phyloP scores from a whole-genome alignment of 35 echinoderm and acorn worm species.

The Diadema setosum region DNA sequence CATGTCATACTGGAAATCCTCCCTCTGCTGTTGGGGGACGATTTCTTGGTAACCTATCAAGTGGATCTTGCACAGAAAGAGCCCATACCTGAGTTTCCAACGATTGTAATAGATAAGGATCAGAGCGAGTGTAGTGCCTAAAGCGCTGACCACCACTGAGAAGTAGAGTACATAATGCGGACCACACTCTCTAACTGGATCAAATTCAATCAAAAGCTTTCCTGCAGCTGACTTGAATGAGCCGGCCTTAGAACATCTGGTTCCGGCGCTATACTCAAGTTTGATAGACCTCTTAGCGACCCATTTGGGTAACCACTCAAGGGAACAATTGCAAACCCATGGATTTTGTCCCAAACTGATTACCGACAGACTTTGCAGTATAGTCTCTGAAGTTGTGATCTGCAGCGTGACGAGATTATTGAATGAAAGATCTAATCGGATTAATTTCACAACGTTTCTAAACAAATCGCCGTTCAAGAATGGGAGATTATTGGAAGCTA shows the following conservation, averaged over 20 bases:
- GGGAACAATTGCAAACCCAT: not conserved
- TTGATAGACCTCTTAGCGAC: not conserved
- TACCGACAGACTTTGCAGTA: not conserved
- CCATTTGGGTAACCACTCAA: not conserved
- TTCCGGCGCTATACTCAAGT: not conserved
- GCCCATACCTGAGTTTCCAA: not conserved
- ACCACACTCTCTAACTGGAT: not conserved
- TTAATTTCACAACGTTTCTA: not conserved
- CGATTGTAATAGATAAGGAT: not conserved
- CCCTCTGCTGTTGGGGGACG: not conserved
- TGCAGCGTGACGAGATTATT: not conserved
- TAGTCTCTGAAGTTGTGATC: not conserved
- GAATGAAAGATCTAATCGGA: not conserved
- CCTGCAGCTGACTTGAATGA: not conserved
- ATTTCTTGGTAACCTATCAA: not conserved
- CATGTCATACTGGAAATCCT: not conserved
- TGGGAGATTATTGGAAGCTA: not conserved
- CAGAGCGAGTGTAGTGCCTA: no score
- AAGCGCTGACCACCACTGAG: not conserved
- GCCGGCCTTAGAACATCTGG: not conserved
- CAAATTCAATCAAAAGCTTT: not conserved
- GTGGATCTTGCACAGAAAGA: not conserved
- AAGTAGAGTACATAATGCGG: not conserved
- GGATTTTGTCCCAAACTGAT: not conserved
- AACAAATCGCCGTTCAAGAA: not conserved